Percentiles rank a stretch among this genome's conserved stretches.
phyloP scores from a whole-genome alignment of 1,140 invertebrate species.

The Myzus persicae region DNA sequence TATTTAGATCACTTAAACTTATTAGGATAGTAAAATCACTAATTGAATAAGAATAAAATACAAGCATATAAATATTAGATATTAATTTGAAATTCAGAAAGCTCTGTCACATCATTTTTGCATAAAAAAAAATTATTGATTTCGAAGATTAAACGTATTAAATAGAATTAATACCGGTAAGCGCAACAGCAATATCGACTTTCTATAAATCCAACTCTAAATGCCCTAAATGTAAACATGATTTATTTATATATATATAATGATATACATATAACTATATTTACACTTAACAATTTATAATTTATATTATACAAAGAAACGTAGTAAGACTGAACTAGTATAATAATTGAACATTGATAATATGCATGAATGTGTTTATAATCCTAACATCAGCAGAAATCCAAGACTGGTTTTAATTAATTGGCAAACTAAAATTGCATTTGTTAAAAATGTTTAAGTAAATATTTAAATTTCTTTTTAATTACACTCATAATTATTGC shows the following conservation, averaged over 20 bases:
- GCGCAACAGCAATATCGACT: neutral
- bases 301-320: neutral
- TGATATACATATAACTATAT: neutral
- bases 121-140: neutral
- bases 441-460: neutral
- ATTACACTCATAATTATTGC: neutral
- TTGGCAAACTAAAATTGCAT: neutral
- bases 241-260: too few species aligned
- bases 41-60: too few species aligned
- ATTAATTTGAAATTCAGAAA: too few species aligned
- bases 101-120: too few species aligned
- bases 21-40: neutral
- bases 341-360: neutral
- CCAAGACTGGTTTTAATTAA: neutral
- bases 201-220: neutral
- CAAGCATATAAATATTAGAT: too few species aligned
- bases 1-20: neutral
- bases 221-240: neutral
- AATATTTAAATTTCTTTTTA: neutral
- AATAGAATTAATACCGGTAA: neutral
- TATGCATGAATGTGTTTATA: neutral
- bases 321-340: neutral
- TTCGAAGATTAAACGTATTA: neutral
- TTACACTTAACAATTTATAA: neutral
- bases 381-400: neutral